Base-by-base conservation (phyloP, 2,888 invertebrate genomes). In the Stictocephala bisonia region DNA sequence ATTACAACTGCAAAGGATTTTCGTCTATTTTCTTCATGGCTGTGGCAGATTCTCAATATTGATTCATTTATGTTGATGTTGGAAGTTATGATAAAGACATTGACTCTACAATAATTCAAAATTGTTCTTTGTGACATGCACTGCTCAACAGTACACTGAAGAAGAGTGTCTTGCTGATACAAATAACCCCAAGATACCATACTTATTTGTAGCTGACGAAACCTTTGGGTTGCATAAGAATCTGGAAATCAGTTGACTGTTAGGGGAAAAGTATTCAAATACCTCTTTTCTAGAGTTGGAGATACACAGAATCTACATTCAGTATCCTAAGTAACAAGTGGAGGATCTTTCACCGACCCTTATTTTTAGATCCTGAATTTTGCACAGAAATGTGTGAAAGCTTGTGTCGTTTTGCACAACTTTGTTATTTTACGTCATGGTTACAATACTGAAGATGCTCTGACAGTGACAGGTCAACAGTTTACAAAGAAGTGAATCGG, bases 31-130 rank as follows among this genome's bases (percentile, higher is more conserved):
- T 75, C 18, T 41, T 76, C 7, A 73, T 76, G 74, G 73, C 73
- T 44, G 58, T 76, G 7, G 64, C 66, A 53, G 75, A 75, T 69
- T 31, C 64, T 18, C 26, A 75, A 51, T 76, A 75, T 40, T 60
- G 40, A 26, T 77, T 77, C 60, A 77, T 79, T 40, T 73, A 78
- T 40, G 78, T 80, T n/a, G 80, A 81, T 75, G 79, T 81, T 69
- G 82, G 83, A 26, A 77, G 77, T 56, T 79, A 78, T 75, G 81
- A 81, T 6, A 78, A 77, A 66, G 78, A 80, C 74, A 80, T 80
- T 78, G 82, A 82, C 76, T 80, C 81, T 1, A 27, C 79, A n/a
- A 73, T 81, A 29, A 79, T 80, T 67, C 50, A 71, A 67, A 48
- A 35, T n/a, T 77, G 71, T 24, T 18, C 26, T 24, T 71, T 80